phyloP scores from a whole-genome alignment of 1,140 invertebrate genomes.

The Neoseiulus cucumeris region DNA sequence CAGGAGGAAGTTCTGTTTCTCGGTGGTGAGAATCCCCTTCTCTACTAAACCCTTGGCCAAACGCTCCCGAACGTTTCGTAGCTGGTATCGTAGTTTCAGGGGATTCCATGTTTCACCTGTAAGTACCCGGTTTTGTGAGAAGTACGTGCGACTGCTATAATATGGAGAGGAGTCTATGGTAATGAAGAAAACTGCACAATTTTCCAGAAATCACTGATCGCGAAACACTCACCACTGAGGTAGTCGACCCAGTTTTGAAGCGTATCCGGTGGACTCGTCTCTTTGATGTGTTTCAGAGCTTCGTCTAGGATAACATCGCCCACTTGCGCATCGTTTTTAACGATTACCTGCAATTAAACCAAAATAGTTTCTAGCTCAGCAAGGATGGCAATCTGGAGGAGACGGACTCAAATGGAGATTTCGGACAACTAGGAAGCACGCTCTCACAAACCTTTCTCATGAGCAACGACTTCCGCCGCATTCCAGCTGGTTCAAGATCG shows the following conservation, averaged over 20 bases:
- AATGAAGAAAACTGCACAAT: background rate
- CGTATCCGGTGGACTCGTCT: conserved; percentile 86
- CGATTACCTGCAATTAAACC: conserved; percentile 25
- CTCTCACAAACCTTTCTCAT: conserved; percentile 43
- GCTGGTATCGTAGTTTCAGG: conserved; percentile 87
- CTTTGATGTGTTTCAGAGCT: conserved; percentile 92
- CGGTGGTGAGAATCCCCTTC: conserved; percentile 97
- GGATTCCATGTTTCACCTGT: conserved; percentile 99
- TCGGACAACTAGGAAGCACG: background rate
- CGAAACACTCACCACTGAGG: conserved; percentile 74
- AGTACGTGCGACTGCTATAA: background rate
- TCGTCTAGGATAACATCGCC: conserved; percentile 96
- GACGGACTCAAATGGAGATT: background rate
- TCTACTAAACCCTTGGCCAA: conserved; percentile 98
- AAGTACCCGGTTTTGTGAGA: conserved; percentile 21
- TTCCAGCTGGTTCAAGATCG: conserved; percentile 86
- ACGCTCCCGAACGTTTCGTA: conserved; percentile 95
- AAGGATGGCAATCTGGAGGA: background rate
- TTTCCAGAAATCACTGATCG: no score
- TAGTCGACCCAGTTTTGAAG: conserved; percentile 99
- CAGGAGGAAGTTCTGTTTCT: conserved; percentile 97
- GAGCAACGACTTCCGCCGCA: conserved; percentile 72
- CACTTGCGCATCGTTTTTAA: conserved; percentile 70
- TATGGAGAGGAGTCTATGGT: background rate
- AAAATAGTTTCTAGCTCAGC: background rate